Evolutionary conservation across 2,888 invertebrate species (phyloP).

Genomic region (Parnassius apollo): DNA sequence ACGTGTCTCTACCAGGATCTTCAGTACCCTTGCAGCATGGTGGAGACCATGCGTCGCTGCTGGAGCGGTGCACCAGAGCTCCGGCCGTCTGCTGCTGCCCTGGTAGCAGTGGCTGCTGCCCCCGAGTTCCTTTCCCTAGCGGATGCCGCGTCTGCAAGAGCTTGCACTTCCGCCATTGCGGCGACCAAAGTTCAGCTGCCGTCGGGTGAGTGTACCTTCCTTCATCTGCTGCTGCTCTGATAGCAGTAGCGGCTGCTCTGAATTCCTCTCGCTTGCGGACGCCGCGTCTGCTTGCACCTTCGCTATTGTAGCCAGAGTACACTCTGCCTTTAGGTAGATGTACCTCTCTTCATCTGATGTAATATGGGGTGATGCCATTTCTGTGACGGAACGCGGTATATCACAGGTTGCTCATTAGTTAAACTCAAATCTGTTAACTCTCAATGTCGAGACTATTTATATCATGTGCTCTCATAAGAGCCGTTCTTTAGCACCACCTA

Average conservation of each 20-base stretch:
- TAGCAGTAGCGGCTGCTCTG: conserved; percentile 94
- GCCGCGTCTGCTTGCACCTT: conserved; percentile 39
- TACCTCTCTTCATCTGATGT: neutral
- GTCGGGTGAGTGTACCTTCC: conserved; percentile 1
- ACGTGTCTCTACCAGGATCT: conserved; percentile 81
- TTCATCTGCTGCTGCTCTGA: conserved; percentile 84
- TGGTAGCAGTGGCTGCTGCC: conserved; percentile 94
- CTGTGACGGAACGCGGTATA: too few relatives aligned
- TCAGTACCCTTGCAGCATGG: conserved; percentile 91
- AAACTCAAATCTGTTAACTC: too few relatives aligned
- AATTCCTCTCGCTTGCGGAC: conserved; percentile 85
- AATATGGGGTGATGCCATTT: too few relatives aligned
- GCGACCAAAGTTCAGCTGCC: conserved; percentile 30
- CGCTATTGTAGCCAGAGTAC: conserved; percentile 34
- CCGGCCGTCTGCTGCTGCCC: conserved; percentile 96
- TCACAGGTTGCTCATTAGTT: too few relatives aligned
- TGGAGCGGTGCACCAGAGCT: conserved; percentile 94
- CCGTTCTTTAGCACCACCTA: too few relatives aligned
- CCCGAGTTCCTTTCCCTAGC: conserved; percentile 90
- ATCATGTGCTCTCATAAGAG: too few relatives aligned
- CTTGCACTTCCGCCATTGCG: conserved; percentile 33
- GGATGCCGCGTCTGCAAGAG: conserved; percentile 47
- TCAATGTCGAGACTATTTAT: too few relatives aligned
- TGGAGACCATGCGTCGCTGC: conserved; percentile 97
- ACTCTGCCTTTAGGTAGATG: conserved; percentile 6